Conservation (phyloP, 2,113 vertebrate species). For the Elanus axillaris region DNA sequence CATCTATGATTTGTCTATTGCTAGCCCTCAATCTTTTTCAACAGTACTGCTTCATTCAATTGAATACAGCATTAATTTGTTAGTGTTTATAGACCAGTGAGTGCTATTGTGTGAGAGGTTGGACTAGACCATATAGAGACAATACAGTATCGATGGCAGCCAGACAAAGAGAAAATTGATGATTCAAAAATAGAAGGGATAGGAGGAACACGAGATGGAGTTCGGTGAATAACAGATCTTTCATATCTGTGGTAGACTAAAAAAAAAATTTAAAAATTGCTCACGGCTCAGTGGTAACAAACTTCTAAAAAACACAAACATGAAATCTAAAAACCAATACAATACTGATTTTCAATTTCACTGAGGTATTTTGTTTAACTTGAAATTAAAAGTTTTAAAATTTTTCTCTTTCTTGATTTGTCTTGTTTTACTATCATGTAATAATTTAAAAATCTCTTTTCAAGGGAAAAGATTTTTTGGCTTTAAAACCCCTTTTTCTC, state of each 20-base stretch:
- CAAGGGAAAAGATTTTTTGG: background rate
- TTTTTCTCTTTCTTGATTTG: background rate
- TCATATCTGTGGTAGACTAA: background rate
- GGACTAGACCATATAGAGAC: background rate
- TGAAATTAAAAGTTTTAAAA: background rate
- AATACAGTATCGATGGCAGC: background rate
- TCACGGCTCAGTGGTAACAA: background rate
- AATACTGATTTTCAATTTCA: background rate
- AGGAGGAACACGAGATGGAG: background rate
- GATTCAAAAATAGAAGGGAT: background rate
- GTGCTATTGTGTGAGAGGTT: background rate
- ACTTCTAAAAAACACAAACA: background rate
- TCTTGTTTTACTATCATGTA: background rate
- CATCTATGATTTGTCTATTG: background rate
- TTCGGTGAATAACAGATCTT: background rate
- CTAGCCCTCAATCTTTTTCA: background rate
- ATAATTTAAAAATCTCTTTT: background rate
- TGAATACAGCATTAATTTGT: slow-evolving; percentile 14
- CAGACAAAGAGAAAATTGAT: background rate
- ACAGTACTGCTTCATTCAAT: background rate
- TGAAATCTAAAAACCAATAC: background rate
- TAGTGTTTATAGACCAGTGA: slow-evolving; percentile 11
- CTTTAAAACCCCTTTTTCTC: background rate
- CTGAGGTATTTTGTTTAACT: background rate
- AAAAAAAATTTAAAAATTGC: background rate